Evolutionary conservation across 2,113 vertebrate genomes (phyloP).

Genomic region (Ahaetulla prasina): DNA sequence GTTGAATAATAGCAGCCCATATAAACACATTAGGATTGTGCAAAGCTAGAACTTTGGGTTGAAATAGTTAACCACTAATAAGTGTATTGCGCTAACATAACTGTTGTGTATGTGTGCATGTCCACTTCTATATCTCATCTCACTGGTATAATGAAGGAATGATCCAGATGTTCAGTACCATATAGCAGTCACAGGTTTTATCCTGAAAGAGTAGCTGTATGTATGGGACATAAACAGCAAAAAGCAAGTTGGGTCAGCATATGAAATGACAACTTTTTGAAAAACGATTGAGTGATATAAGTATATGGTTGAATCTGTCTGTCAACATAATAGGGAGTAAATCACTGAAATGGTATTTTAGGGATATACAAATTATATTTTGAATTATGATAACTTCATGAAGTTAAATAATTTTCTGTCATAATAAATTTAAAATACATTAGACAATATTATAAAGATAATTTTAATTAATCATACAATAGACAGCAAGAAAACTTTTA

Average conservation of each 20-base stretch:
- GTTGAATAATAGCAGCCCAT: not conserved
- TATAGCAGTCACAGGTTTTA: not conserved
- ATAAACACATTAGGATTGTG: not conserved
- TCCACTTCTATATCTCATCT: not conserved
- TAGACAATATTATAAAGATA: slow-evolving; percentile 71
- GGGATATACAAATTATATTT: not conserved
- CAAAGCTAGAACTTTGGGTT: not conserved
- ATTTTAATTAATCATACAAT: slow-evolving; percentile 62
- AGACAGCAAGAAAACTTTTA: slow-evolving; percentile 64
- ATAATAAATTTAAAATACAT: slow-evolving; percentile 77
- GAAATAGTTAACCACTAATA: not conserved
- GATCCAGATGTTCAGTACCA: not conserved
- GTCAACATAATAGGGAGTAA: not conserved
- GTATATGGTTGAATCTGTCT: not conserved
- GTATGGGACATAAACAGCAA: not conserved
- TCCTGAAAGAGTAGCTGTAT: not conserved
- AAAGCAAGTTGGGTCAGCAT: not conserved
- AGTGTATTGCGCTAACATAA: not conserved
- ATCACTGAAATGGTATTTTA: not conserved
- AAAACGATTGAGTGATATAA: not conserved
- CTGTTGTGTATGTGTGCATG: not conserved
- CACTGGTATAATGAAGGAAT: not conserved
- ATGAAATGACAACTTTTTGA: not conserved
- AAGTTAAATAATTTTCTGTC: slow-evolving; percentile 44
- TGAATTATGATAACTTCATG: not conserved